Conservation (phyloP, 2,113 vertebrate genomes). For the Hipposideros armiger region DNA sequence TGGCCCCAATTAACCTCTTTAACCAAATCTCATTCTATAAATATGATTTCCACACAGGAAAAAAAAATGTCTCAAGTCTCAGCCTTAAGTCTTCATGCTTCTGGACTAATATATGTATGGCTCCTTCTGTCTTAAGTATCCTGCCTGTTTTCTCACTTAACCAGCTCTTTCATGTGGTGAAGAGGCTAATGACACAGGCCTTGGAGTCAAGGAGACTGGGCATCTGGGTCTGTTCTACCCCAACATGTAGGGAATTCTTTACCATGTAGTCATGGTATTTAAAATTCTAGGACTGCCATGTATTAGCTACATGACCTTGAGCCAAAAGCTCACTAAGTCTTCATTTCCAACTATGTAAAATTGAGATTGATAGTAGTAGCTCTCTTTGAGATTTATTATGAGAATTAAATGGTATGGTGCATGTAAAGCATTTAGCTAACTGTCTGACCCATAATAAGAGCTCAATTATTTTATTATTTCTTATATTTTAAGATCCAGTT, state of each 20-base stretch:
- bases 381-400: slow-evolving; percentile 18
- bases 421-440: not conserved
- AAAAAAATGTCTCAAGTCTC: not conserved
- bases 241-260: not conserved
- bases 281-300: not conserved
- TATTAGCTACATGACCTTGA: not conserved
- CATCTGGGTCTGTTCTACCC: not conserved
- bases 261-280: not conserved
- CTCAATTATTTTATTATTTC: not conserved
- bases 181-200: not conserved
- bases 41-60: not conserved
- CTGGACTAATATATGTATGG: not conserved
- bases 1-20: not conserved
- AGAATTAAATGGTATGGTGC: slow-evolving; percentile 40
- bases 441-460: not conserved
- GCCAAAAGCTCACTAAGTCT: not conserved
- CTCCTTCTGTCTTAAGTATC: not conserved
- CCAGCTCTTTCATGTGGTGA: fast-evolving
- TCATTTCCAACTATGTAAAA: not conserved
- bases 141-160: not conserved
- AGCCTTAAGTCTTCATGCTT: not conserved
- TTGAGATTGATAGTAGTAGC: not conserved
- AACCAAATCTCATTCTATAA: not conserved
- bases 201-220: not conserved
- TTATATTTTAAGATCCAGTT: slow-evolving; percentile 26